Percentiles rank a stretch among this genome's conserved stretches.
phyloP scores from a whole-genome alignment of 2,888 invertebrate species.

The Ophion ellenae region DNA sequence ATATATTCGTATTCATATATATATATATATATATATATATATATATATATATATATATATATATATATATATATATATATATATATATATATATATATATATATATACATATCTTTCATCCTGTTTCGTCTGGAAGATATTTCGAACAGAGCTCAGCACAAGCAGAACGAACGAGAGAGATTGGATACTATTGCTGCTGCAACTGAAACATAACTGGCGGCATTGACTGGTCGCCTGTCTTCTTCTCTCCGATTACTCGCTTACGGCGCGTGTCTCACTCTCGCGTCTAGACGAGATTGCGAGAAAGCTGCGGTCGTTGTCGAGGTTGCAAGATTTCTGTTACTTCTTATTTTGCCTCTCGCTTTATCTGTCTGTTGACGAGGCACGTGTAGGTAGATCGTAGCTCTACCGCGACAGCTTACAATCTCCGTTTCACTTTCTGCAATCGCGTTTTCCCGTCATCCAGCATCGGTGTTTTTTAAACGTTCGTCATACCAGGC shows the following conservation, averaged over 20 bases:
- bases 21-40: background rate
- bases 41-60: background rate
- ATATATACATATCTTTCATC: slow-evolving; percentile 4
- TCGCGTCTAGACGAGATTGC: slow-evolving; percentile 78
- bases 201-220: slow-evolving; percentile 60
- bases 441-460: slow-evolving; percentile 37
- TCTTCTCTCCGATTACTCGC: slow-evolving; percentile 51
- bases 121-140: slow-evolving; percentile 53
- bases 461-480: background rate
- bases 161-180: slow-evolving; percentile 54
- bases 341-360: slow-evolving; percentile 53
- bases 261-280: slow-evolving; percentile 61
- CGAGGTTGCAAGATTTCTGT: slow-evolving; percentile 66
- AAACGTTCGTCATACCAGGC: background rate
- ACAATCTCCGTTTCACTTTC: slow-evolving; percentile 57
- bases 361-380: slow-evolving; percentile 28
- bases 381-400: slow-evolving; percentile 64
- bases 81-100: slow-evolving; percentile 5
- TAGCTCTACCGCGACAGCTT: slow-evolving; percentile 45
- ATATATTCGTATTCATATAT: background rate
- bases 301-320: slow-evolving; percentile 72
- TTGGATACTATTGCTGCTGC: slow-evolving; percentile 59
- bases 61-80: background rate
- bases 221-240: slow-evolving; percentile 49
- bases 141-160: slow-evolving; percentile 44